Base-by-base conservation (phyloP, 2,888 invertebrate species). In the Rhagium mordax region DNA sequence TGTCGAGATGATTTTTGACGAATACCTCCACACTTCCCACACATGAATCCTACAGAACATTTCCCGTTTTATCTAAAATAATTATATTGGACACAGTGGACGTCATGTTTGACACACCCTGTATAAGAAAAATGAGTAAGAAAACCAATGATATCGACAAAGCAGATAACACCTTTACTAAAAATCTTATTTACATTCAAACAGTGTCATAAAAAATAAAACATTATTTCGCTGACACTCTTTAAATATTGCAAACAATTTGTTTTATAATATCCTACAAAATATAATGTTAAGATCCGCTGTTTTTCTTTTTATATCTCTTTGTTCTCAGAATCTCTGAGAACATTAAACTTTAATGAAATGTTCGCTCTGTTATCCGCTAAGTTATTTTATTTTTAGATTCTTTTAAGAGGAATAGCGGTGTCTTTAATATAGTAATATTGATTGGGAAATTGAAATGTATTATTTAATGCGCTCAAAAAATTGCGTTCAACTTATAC, bases 211-310 rank as follows among this genome's bases (percentile, higher is more conserved):
- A 53, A 18, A 24, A n/a, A 21, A 53, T 53, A 53, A 53, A 53
- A n/a, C 21, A 20, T 20, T 21, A 21, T 53, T 53, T 24, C 13
- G 53, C 53, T 20, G 20, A 24, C 20, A 15, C 13, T 55, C n/a
- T 55, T 24, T 55, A 55, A 27, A 24, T 55, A 55, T 55, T 27
- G 55, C 55, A 20, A 20, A 55, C 55, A 55, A 55, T 55, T 55
- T 27, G 21, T 55, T 55, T 55, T 53, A 21, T 24, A 21, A 55
- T 27, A 55, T 15, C 24, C 24, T n/a, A 21, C 20, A 55, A 55
- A 55, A 55, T 55, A 8, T 27, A 24, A 55, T 27, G 55, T 18
- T 53, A 20, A 20, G 53, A 53, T 3, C 20, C 8, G 20, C 5
- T 10, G 21, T 55, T 55, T 27, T 55, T 55, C 55, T 15, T 55